Evolutionary conservation across 1,140 invertebrate species (phyloP).

Genomic region (Aethina tumida): DNA sequence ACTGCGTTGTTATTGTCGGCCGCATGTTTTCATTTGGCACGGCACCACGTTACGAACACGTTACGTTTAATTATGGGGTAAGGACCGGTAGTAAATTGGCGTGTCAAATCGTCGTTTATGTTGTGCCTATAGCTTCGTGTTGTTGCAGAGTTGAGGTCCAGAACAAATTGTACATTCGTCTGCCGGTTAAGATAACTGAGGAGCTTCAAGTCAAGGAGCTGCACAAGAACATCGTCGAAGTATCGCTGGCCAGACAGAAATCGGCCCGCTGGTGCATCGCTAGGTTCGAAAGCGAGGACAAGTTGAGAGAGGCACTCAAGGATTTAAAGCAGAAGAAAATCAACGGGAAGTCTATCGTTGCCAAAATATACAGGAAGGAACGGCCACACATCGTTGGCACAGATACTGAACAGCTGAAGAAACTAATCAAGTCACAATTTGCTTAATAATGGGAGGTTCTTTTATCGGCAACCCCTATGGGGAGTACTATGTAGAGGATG

Average conservation of each 20-base stretch:
- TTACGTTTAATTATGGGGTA: too few species aligned
- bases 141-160: too few species aligned
- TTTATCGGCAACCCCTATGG: slow-evolving; percentile 9
- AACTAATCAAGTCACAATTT: slow-evolving; percentile 1
- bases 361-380: slow-evolving; percentile 3
- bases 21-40: too few species aligned
- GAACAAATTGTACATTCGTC: slow-evolving; percentile 10
- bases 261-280: slow-evolving; percentile 10
- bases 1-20: too few species aligned
- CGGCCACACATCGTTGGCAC: not conserved
- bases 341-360: slow-evolving; percentile 7
- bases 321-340: slow-evolving; percentile 6
- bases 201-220: slow-evolving; percentile 13
- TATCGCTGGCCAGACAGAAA: slow-evolving; percentile 12
- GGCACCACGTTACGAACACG: too few species aligned
- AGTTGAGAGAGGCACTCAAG: not conserved
- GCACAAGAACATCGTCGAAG: slow-evolving; percentile 5
- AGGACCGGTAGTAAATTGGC: too few species aligned
- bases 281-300: slow-evolving; percentile 7
- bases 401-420: not conserved
- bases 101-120: too few species aligned
- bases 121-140: too few species aligned
- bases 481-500: slow-evolving; percentile 8
- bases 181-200: slow-evolving; percentile 10
- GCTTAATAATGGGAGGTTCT: not conserved